Evolutionary conservation across 2,113 vertebrate genomes (phyloP).

Genomic region (Cyanocitta stelleri): DNA sequence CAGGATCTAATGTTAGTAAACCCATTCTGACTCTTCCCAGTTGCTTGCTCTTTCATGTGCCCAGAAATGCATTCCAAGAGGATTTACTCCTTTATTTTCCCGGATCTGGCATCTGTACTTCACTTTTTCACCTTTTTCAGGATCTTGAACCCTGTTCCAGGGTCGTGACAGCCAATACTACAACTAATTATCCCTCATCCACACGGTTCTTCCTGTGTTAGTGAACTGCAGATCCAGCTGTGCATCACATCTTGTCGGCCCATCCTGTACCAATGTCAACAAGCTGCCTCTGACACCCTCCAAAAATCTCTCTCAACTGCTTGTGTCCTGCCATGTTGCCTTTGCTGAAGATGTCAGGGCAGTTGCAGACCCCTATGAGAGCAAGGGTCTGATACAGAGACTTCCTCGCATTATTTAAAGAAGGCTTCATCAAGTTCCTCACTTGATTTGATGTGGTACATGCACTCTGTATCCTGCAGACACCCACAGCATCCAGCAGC

Average conservation of each 20-base stretch:
- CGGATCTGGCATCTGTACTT: background rate
- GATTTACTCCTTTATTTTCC: background rate
- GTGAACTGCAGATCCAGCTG: background rate
- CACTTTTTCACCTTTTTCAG: background rate
- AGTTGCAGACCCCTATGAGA: background rate
- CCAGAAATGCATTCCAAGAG: background rate
- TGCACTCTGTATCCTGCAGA: background rate
- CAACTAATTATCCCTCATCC: background rate
- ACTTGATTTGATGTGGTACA: background rate
- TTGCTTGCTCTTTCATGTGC: background rate
- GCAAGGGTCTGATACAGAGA: background rate
- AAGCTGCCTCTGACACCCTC: background rate
- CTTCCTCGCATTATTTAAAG: background rate
- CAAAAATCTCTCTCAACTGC: background rate
- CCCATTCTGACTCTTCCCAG: background rate
- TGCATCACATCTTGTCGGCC: background rate
- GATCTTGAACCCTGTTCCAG: background rate
- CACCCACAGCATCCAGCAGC: rapidly evolving
- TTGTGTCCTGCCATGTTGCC: background rate
- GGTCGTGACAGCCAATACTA: background rate
- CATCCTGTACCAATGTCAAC: background rate
- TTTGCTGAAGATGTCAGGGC: background rate
- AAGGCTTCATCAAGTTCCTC: background rate
- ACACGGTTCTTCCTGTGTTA: background rate
- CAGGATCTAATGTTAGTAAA: background rate